Evolutionary conservation across 2,113 vertebrate species (phyloP), one percentile per base, ranked within the genome.

Genomic region (Poecile atricapillus): DNA sequence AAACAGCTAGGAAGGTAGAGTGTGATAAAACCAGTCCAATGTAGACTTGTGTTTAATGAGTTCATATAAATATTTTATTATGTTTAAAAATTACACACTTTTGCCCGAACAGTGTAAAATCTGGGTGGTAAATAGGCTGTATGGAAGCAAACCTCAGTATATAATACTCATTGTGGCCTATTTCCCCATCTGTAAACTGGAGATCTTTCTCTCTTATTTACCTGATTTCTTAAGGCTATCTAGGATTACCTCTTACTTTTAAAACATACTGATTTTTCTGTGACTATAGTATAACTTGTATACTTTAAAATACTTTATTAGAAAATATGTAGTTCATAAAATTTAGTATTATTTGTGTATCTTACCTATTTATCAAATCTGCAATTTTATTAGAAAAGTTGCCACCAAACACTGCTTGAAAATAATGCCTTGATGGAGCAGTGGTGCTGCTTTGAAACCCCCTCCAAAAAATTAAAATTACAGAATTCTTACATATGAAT

Each of bases 231-330:
- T 74, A 39, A 56, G 30, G 49, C 12, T 84, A 4, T 16, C 22
- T 35, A 39, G 13, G 41, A 24, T 41, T 5, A 1, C 13, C 15
- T 30, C 14, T 60, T 90, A 6, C 24, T 10, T 17, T 69, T 41
- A 11, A 81, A 74, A 30, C 30, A n/a, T 19, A 5, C 7, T n/a
- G 47, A 28, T 50, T 75, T 78, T 82, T 71, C 62, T 79, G 19
- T 3, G 9, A 11, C n/a, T 19, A 0, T 37, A 35, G 3, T 49
- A 11, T 31, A 67, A 58, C 8, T 53, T 67, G 3, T 7, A 5
- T 47, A 55, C 6, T 67, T 70, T 39, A 58, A 82, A 62, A 41
- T 53, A n/a, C 11, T 74, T 75, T 62, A 49, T 69, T 78, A 58
- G 9, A 23, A 94, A 69, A 58, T 27, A 16, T 4, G 2, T 53